phyloP scores from a whole-genome alignment of 2,888 invertebrate genomes.

The Sarcophaga rosellei region DNA sequence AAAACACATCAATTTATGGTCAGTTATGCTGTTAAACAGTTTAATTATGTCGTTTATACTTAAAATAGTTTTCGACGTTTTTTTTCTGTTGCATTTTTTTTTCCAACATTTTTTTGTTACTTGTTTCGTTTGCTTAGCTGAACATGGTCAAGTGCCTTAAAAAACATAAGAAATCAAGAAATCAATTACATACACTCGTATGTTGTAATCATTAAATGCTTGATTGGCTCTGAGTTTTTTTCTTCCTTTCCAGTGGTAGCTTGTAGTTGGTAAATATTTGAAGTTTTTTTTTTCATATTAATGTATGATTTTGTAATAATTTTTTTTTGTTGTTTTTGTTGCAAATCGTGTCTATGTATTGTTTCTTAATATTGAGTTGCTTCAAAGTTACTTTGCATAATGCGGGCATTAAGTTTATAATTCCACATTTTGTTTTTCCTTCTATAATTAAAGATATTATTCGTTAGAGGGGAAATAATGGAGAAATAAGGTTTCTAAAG shows the following conservation, averaged over 20 bases:
- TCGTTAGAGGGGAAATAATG: neutral
- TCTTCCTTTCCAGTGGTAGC: conserved; percentile 3
- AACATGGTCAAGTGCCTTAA: conserved; percentile 38
- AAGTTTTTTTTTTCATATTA: conserved; percentile 16
- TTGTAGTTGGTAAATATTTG: neutral
- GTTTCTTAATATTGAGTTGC: conserved; percentile 33
- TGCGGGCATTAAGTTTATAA: conserved; percentile 40
- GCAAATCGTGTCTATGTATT: conserved; percentile 42
- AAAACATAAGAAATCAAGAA: conserved; percentile 41
- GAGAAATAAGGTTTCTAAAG: neutral
- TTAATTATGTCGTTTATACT: conserved; percentile 52
- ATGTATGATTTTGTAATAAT: conserved; percentile 53
- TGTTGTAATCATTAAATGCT: conserved; percentile 33
- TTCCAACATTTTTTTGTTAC: neutral
- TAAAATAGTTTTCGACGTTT: conserved; percentile 26
- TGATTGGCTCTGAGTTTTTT: neutral
- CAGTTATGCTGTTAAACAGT: conserved; percentile 49
- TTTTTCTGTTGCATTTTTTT: neutral
- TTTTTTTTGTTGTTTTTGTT: conserved; percentile 27
- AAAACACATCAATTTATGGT: conserved; percentile 57
- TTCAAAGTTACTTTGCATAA: conserved; percentile 27
- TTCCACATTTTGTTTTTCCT: conserved; percentile 27
- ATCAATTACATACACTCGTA: conserved; percentile 2
- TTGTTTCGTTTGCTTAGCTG: neutral
- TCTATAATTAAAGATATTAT: neutral